These are phyloP conservation scores for Horisme vitalbata DNA, from an alignment of 2,888 invertebrate species.

Conservation along the genomic window DNA sequence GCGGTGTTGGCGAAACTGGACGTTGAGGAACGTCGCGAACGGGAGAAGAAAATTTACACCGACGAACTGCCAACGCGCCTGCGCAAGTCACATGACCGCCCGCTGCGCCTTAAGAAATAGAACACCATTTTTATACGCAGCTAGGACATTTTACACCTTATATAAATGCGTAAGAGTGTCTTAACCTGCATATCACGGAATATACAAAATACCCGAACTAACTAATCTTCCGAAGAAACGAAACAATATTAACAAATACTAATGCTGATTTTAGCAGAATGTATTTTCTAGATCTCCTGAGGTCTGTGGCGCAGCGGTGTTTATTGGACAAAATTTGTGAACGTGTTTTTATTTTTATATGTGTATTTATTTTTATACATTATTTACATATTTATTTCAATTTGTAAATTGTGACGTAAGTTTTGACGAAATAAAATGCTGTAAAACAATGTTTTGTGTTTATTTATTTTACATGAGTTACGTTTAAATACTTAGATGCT, in stretches of 20 bases:
- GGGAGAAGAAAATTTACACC: conserved; percentile 51
- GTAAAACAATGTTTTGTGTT: conserved; percentile 27
- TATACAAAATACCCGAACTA: not conserved
- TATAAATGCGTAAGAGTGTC: conserved; percentile 1
- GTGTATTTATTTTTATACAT: conserved; percentile 45
- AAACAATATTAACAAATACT: not conserved
- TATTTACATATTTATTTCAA: conserved; percentile 45
- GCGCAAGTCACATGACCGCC: conserved; percentile 55
- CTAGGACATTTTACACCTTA: conserved; percentile 3
- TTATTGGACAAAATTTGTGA: conserved; percentile 24
- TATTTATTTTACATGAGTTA: too few species aligned
- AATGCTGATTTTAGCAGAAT: not conserved
- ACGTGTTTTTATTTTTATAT: conserved; percentile 26
- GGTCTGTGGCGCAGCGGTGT: conserved; percentile 32
- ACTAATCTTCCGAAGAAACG: not conserved
- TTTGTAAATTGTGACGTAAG: conserved; percentile 30
- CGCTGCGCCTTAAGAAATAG: conserved; percentile 44
- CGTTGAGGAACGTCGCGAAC: conserved; percentile 53
- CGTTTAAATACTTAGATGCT: too few species aligned
- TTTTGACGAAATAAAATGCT: conserved; percentile 43
- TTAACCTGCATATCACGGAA: not conserved
- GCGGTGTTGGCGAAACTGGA: conserved; percentile 53
- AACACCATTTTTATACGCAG: conserved; percentile 16
- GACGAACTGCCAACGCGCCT: conserved; percentile 69
- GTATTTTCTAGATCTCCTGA: not conserved